Base-by-base conservation (phyloP, 2,888 invertebrate genomes). In the Desoria tigrina region DNA sequence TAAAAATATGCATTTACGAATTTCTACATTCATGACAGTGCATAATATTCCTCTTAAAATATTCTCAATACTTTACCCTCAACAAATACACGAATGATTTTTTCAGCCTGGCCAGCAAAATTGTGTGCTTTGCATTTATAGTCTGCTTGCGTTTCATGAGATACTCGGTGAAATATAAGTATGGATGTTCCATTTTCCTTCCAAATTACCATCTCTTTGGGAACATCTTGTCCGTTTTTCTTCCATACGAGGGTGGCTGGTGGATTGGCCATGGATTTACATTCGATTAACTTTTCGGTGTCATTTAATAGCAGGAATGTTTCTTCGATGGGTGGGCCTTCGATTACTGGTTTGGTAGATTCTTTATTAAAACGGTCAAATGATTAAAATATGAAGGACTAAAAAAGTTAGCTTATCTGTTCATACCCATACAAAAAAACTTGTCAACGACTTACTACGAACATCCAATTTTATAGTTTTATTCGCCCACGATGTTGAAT, bases 171-270 rank as follows among this genome's bases (percentile, higher is more conserved):
- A 28, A 71, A 62, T 11, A 71, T 49, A 21, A 71, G 45, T 11
- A 66, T 55, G 1, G 66, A 71, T 1, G 66, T 66, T 49, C 71
- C 71, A 45, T 65, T 66, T 51, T 42, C 39, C 28, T 66, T 68
- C 65, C 61, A 68, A 37, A 71, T 61, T 2, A 71, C 58, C 71
- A 68, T 71, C 26, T 42, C 61, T n/a, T 45, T 53, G 0, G 68
- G 64, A 9, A 71, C 50, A 14, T 51, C 60, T 63, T 66, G 23
- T 18, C 50, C 53, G 39, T 65, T 60, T 39, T 60, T 60, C 14
- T 11, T 54, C 65, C 65, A 65, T 11, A 14, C 23, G 1, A 65
- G 24, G 14, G 7, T 37, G 16, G 65, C 45, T 1, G 23, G 6
- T 28, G 65, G 65, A n/a, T 26, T 26, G 11, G 49, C 65, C 16